These are phyloP conservation scores for Halyomorpha halys DNA, from an alignment of 1,140 invertebrate genomes.

Conservation along the genomic window DNA sequence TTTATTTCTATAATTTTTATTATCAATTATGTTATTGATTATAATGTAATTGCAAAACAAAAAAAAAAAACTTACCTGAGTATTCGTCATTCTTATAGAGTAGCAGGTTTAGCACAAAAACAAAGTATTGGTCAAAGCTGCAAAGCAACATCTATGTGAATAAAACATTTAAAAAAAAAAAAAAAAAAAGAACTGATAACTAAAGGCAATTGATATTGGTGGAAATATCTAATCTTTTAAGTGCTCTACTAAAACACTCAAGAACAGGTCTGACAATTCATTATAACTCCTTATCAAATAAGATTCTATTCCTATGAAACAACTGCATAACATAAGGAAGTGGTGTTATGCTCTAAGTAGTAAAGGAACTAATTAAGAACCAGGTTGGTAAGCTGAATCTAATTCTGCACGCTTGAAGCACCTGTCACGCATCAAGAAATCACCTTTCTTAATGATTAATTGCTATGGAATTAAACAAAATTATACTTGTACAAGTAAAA, in stretches of 20 bases:
- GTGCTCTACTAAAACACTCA: slow-evolving; percentile 6
- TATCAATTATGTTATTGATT: too few species aligned
- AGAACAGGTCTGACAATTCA: not conserved
- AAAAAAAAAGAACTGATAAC: slow-evolving; percentile 10
- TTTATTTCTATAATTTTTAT: too few species aligned
- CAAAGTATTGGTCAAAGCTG: slow-evolving; percentile 4
- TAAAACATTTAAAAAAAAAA: slow-evolving; percentile 11
- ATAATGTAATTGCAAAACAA: slow-evolving; percentile 11
- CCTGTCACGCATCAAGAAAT: slow-evolving; percentile 8
- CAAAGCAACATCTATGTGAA: slow-evolving; percentile 17
- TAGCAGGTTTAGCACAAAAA: not conserved
- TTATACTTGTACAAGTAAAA: too few species aligned
- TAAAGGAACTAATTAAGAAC: slow-evolving; percentile 19
- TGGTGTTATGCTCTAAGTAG: slow-evolving; percentile 7
- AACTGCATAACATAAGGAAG: slow-evolving; percentile 14
- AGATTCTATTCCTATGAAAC: not conserved
- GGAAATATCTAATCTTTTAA: slow-evolving; percentile 15
- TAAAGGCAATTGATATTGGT: not conserved
- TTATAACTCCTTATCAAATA: not conserved
- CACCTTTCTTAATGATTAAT: slow-evolving; percentile 7
- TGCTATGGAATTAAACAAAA: too few species aligned
- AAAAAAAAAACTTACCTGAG: slow-evolving; percentile 24
- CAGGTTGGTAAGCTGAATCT: slow-evolving; percentile 12
- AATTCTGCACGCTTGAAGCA: slow-evolving; percentile 17
- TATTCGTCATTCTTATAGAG: slow-evolving; percentile 26